These are phyloP conservation scores for Zoanthus sociatus DNA, from an alignment of 92 coral and sea anemone genomes.

Conservation along the genomic window DNA sequence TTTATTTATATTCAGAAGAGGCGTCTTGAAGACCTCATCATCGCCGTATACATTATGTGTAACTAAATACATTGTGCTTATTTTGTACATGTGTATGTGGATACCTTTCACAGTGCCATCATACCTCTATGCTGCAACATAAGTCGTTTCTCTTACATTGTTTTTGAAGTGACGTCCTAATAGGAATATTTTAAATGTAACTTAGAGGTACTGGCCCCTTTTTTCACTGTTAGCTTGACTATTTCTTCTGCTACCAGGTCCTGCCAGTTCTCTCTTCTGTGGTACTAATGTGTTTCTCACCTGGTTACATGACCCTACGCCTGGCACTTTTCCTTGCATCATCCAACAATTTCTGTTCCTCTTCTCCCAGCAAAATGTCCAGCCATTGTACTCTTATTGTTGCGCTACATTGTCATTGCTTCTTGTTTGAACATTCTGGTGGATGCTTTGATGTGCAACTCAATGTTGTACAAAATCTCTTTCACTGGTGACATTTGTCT, in stretches of 20 bases:
- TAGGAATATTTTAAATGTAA: background rate
- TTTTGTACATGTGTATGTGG: constrained; percentile 8
- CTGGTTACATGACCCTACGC: too few species aligned
- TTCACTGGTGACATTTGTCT: too few species aligned
- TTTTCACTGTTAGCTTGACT: constrained; percentile 16
- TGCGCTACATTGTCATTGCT: background rate
- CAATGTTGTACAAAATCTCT: constrained; percentile 11
- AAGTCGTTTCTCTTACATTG: constrained; percentile 14
- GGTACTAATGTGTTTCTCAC: constrained; percentile 5
- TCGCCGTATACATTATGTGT: constrained; percentile 6
- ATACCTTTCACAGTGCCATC: constrained; percentile 23
- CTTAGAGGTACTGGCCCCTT: constrained; percentile 2
- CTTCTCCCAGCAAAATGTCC: constrained; percentile 28
- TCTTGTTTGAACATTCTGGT: constrained; percentile 10
- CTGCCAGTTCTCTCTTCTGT: constrained; percentile 20
- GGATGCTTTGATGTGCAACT: background rate
- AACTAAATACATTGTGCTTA: constrained; percentile 12
- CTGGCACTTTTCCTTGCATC: too few species aligned
- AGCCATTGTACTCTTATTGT: constrained; percentile 10
- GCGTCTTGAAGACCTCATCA: constrained; percentile 18
- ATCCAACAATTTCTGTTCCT: constrained; percentile 23
- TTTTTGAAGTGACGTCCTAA: background rate
- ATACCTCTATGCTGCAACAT: background rate
- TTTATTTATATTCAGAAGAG: constrained; percentile 9
- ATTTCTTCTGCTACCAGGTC: constrained; percentile 17